Evolutionary conservation across 2,888 invertebrate genomes (phyloP).

Genomic region (Bibio marci): DNA sequence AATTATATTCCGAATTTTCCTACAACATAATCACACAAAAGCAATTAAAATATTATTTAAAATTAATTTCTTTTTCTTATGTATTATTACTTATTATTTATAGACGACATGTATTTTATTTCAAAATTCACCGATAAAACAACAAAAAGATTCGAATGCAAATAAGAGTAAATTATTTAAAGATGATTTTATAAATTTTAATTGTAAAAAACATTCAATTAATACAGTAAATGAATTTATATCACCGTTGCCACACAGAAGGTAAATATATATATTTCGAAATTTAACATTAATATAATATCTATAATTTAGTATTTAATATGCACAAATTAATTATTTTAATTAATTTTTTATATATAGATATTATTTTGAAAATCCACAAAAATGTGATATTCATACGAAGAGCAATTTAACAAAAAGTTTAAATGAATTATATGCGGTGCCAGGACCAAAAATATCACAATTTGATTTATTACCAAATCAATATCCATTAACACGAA

Average conservation of each 20-base stretch:
- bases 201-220: conserved; percentile 3
- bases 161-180: too few relatives aligned
- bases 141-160: too few relatives aligned
- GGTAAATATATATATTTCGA: not conserved
- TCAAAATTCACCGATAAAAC: too few relatives aligned
- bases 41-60: too few relatives aligned
- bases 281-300: not conserved
- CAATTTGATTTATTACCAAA: conserved; percentile 16
- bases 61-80: too few relatives aligned
- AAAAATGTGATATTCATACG: conserved; percentile 24
- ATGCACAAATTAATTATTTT: too few relatives aligned
- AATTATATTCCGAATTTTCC: too few relatives aligned
- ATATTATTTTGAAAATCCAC: conserved; percentile 25
- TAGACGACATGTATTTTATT: too few relatives aligned
- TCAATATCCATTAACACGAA: conserved; percentile 23
- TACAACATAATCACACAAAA: too few relatives aligned
- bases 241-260: conserved; percentile 3
- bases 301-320: not conserved
- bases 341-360: too few relatives aligned
- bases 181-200: not conserved
- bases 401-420: conserved; percentile 27
- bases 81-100: too few relatives aligned
- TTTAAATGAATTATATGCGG: conserved; percentile 26
- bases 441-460: conserved; percentile 15
- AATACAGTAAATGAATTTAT: conserved; percentile 1